Conservation (phyloP, 2,888 invertebrate genomes). For the Oasisia sp. region DNA sequence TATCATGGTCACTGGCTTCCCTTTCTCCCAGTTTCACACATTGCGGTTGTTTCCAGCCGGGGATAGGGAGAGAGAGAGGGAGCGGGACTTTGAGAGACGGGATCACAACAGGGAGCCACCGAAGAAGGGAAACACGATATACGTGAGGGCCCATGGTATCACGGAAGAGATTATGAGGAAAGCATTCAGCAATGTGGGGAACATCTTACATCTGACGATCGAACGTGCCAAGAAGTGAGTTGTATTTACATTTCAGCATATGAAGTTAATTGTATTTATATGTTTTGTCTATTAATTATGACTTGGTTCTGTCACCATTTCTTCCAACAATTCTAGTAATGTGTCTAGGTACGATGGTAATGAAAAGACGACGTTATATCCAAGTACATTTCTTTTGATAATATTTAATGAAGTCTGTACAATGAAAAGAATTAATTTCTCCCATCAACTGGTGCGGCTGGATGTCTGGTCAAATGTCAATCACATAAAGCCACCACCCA, state of each 20-base stretch:
- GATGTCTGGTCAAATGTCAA: too few species aligned
- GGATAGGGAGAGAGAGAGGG: background rate
- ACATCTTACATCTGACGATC: slow-evolving; percentile 84
- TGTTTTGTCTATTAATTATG: slow-evolving; percentile 22
- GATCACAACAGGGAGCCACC: slow-evolving; percentile 23
- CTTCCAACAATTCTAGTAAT: background rate
- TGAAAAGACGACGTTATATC: background rate
- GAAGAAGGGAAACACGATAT: slow-evolving; percentile 81
- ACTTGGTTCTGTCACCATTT: background rate
- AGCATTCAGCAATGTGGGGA: slow-evolving; percentile 79
- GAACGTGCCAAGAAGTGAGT: slow-evolving; percentile 83
- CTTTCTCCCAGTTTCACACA: background rate
- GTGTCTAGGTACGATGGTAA: background rate
- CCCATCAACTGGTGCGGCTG: too few species aligned
- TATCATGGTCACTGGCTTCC: background rate
- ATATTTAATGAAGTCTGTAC: too few species aligned
- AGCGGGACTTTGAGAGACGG: background rate
- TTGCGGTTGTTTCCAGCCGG: background rate
- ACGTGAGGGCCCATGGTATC: slow-evolving; percentile 82
- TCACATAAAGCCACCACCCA: too few species aligned
- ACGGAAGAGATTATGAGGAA: slow-evolving; percentile 82
- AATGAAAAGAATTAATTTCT: too few species aligned
- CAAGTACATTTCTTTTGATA: too few species aligned
- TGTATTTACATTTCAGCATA: background rate
- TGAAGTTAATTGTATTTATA: background rate